phyloP scores from a whole-genome alignment of 1,140 invertebrate species.

The Mya arenaria region DNA sequence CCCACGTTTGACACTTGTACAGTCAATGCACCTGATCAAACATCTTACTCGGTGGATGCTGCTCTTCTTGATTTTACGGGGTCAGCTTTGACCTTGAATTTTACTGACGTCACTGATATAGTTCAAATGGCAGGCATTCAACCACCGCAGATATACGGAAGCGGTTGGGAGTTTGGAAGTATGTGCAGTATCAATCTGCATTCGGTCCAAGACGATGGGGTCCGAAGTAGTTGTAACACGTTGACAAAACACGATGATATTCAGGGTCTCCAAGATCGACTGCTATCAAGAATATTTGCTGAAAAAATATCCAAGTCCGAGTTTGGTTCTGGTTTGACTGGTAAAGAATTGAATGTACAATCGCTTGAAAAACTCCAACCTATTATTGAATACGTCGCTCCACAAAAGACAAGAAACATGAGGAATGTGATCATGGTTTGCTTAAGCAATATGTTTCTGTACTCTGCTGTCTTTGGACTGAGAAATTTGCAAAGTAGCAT shows the following conservation, averaged over 20 bases:
- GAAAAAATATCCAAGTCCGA: not conserved
- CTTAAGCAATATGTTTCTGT: constrained; percentile 63
- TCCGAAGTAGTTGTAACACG: not conserved
- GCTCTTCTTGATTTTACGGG: too few species aligned
- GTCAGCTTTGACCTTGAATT: too few species aligned
- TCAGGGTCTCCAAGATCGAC: not conserved
- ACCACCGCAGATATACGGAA: constrained; percentile 24
- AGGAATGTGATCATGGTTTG: constrained; percentile 64
- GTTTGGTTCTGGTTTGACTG: not conserved
- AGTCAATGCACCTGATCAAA: too few species aligned
- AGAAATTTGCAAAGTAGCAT: constrained; percentile 77
- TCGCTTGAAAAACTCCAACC: not conserved
- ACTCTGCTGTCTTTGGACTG: constrained; percentile 67
- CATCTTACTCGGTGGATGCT: too few species aligned
- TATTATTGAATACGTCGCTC: not conserved
- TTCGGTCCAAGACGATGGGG: not conserved
- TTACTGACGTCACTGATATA: too few species aligned
- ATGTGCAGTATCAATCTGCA: constrained; percentile 36
- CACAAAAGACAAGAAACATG: constrained; percentile 37
- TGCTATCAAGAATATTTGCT: constrained; percentile 19
- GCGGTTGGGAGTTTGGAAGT: constrained; percentile 57
- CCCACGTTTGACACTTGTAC: too few species aligned
- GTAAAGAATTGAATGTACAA: not conserved
- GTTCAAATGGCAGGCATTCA: too few species aligned
- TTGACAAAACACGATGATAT: not conserved